Percentiles rank a stretch among this genome's conserved stretches.
Conservation (phyloP, 2,113 vertebrate species). For the Syngnathus scovelli region DNA sequence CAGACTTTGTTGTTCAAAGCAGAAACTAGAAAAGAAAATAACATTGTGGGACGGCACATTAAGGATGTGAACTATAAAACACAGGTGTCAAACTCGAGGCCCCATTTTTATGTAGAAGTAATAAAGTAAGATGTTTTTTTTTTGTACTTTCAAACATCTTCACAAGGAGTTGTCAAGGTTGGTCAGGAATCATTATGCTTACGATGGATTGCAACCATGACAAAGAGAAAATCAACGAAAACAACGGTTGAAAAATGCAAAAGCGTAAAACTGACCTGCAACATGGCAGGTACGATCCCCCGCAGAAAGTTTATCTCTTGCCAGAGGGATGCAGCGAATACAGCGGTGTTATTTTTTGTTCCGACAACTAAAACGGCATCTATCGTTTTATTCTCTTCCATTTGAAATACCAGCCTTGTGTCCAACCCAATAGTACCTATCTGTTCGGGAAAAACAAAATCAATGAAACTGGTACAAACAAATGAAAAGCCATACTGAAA, state of each 20-base stretch:
- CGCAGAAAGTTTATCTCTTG: slow-evolving; percentile 62
- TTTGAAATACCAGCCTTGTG: slow-evolving; percentile 41
- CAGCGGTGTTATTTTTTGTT: slow-evolving; percentile 31
- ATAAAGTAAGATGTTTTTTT: background rate
- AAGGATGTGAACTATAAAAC: background rate
- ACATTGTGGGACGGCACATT: background rate
- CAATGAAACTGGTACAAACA: background rate
- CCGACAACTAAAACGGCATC: slow-evolving; percentile 50
- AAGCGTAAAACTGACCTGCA: slow-evolving; percentile 60
- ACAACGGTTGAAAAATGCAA: background rate
- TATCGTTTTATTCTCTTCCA: slow-evolving; percentile 56
- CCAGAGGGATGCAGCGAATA: slow-evolving; percentile 56
- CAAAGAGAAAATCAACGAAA: background rate
- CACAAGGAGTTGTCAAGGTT: no score
- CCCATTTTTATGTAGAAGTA: background rate
- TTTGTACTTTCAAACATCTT: background rate
- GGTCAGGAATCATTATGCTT: no score
- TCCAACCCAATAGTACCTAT: slow-evolving; percentile 40
- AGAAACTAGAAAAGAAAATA: background rate
- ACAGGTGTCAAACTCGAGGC: background rate
- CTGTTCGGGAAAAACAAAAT: slow-evolving; percentile 41
- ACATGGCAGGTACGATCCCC: slow-evolving; percentile 54
- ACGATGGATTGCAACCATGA: background rate
- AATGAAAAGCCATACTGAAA: background rate
- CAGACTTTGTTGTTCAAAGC: slow-evolving; percentile 50